A percentile compares a stretch with the other conserved stretches of the same genome.
Evolutionary conservation across 2,113 vertebrate genomes (phyloP).

Genomic region (Dasyornis broadbenti): DNA sequence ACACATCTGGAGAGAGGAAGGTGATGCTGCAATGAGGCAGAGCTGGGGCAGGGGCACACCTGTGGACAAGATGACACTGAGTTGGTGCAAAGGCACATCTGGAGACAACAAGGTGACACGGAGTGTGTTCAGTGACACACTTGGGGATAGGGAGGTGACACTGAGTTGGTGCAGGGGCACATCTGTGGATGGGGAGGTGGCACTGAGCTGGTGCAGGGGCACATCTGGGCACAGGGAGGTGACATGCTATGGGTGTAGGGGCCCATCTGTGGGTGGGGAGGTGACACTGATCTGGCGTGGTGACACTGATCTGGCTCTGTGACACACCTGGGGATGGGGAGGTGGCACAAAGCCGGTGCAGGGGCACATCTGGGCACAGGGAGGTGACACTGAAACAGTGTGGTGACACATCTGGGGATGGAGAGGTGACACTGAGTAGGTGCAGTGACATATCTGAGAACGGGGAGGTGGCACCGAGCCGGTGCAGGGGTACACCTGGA

Average conservation of each 20-base stretch:
- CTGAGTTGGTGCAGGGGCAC: not conserved
- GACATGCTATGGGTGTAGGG: not conserved
- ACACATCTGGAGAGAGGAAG: not conserved
- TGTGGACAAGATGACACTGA: not conserved
- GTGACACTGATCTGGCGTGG: not conserved
- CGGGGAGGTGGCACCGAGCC: not conserved
- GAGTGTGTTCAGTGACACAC: not conserved
- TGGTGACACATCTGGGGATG: not conserved
- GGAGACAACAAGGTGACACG: not conserved
- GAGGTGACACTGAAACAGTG: not conserved
- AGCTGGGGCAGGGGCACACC: not conserved
- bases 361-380: not conserved
- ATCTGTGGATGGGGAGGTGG: not conserved
- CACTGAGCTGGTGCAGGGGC: not conserved
- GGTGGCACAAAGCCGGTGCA: not conserved
- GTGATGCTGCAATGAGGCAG: no score
- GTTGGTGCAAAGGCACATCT: accelerated
- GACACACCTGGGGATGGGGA: not conserved
- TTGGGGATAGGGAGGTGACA: not conserved
- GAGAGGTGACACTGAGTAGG: not conserved
- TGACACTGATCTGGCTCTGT: not conserved
- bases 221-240: not conserved
- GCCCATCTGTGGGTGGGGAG: not conserved
- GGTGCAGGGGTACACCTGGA: not conserved
- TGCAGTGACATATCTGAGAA: not conserved